A percentile compares a stretch with the other conserved stretches of the same genome.
Evolutionary conservation across 2,113 vertebrate species (phyloP).

Genomic region (Emberiza fucata): DNA sequence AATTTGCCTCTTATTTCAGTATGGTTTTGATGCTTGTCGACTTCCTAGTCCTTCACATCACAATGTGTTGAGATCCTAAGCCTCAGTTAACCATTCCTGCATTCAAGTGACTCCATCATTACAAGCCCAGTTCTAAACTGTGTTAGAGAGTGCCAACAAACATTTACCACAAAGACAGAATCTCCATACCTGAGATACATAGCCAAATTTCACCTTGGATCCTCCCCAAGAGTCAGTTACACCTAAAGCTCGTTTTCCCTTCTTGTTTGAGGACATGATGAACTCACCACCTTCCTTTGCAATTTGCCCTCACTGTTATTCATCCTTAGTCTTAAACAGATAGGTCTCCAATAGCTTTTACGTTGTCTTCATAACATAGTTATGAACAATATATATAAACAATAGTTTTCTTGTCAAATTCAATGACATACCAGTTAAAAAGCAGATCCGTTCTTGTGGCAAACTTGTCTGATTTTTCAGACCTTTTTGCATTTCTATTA

Average conservation of each 20-base stretch:
- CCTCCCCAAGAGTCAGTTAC: background rate
- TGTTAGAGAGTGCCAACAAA: background rate
- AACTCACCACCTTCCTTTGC: background rate
- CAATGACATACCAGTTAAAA: background rate
- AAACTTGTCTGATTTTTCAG: background rate
- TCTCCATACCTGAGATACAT: background rate
- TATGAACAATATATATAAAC: too few species aligned
- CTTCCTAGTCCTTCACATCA: background rate
- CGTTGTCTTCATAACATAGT: background rate
- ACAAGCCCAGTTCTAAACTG: background rate
- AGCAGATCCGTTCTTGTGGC: accelerated
- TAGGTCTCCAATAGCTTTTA: background rate
- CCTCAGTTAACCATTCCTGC: background rate
- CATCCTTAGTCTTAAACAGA: background rate
- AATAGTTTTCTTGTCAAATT: background rate
- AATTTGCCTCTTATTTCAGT: background rate
- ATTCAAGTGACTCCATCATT: background rate
- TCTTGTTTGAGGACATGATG: background rate
- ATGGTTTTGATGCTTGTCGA: background rate
- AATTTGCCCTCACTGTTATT: background rate
- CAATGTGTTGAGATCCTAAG: background rate
- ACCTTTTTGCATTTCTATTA: background rate
- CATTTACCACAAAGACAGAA: accelerated
- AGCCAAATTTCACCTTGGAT: background rate
- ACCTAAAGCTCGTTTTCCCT: background rate